A percentile compares a stretch with the other conserved stretches of the same genome.
These are phyloP conservation scores for Leptothorax acervorum DNA, from an alignment of 2,888 invertebrate genomes.

Conservation along the genomic window DNA sequence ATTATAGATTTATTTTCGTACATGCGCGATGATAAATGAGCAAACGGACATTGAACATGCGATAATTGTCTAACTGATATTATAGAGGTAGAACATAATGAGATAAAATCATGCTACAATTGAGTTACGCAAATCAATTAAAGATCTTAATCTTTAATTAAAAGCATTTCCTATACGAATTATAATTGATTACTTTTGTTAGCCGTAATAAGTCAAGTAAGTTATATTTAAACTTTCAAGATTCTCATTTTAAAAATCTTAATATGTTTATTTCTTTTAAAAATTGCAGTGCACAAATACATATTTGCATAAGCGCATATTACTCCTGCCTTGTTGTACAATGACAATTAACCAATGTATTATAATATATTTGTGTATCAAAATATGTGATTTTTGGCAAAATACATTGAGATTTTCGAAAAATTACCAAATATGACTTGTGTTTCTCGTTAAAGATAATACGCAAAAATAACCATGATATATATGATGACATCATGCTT, in stretches of 20 bases:
- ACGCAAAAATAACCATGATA: not conserved
- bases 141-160: not conserved
- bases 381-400: not conserved
- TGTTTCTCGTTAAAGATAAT: not conserved
- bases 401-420: not conserved
- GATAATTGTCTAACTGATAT: not conserved
- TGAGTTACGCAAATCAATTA: not conserved
- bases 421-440: not conserved
- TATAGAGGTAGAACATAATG: not conserved
- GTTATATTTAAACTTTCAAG: not conserved
- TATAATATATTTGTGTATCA: not conserved
- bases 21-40: slow-evolving; percentile 4
- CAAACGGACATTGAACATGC: slow-evolving; percentile 17
- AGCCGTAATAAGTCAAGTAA: not conserved
- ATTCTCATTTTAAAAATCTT: not conserved
- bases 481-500: not conserved
- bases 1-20: slow-evolving; percentile 29
- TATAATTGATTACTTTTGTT: not conserved
- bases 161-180: not conserved
- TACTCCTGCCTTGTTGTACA: not conserved
- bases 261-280: not conserved
- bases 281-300: not conserved
- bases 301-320: not conserved
- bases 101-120: not conserved
- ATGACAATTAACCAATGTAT: not conserved